Percentiles rank a stretch among this genome's conserved stretches.
phyloP scores from a whole-genome alignment of 1,140 invertebrate genomes.

The Drosophila parabipectinata region DNA sequence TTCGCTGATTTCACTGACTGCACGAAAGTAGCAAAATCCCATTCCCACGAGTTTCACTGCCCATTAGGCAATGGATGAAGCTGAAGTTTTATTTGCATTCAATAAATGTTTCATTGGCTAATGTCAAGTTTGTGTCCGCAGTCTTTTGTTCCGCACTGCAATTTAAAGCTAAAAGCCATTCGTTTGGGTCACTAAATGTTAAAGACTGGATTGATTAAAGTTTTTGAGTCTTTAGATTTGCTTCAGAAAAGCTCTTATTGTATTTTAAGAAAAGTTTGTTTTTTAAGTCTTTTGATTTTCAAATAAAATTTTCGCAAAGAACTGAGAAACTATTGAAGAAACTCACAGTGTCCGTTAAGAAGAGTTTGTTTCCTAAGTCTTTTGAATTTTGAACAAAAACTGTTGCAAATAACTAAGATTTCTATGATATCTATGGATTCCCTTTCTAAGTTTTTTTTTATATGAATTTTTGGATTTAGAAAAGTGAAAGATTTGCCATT shows the following conservation, averaged over 20 bases:
- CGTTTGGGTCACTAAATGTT: not conserved
- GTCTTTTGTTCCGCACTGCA: constrained; percentile 22
- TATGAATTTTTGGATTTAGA: not conserved
- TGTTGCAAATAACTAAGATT: not conserved
- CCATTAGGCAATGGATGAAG: constrained; percentile 36
- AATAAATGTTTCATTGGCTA: constrained; percentile 35
- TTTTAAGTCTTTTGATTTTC: constrained; percentile 3
- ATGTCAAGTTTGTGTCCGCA: constrained; percentile 23
- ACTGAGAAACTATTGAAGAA: too few relatives aligned
- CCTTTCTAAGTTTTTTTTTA: not conserved
- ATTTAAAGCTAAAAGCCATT: constrained; percentile 22
- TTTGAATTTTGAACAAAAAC: not conserved
- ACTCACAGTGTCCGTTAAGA: not conserved
- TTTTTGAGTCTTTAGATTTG: not conserved
- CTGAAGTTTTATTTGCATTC: constrained; percentile 41
- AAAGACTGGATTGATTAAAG: not conserved
- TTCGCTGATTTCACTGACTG: constrained; percentile 20
- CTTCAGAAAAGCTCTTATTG: not conserved
- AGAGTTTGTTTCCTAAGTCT: not conserved
- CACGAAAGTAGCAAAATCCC: constrained; percentile 33
- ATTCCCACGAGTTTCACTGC: constrained; percentile 45
- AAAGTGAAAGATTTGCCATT: constrained; percentile 20
- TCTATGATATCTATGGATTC: not conserved
- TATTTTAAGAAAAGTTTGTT: not conserved
- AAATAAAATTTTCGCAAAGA: not conserved